These are phyloP conservation scores for Andrena cerasifolii DNA, from an alignment of 1,140 invertebrate species.

Conservation along the genomic window DNA sequence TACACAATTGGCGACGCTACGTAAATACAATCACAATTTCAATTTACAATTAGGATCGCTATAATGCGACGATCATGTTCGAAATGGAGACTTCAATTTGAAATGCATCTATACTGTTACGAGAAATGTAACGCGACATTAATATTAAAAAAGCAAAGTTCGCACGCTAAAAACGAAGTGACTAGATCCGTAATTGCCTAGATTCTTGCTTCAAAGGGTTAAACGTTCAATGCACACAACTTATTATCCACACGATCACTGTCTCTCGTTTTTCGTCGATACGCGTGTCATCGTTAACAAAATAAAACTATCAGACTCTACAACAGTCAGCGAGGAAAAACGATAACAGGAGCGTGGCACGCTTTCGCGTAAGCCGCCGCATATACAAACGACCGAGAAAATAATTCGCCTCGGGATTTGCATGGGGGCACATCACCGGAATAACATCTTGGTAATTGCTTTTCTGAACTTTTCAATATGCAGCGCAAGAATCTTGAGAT, in stretches of 20 bases:
- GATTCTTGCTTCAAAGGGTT: conserved; percentile 48
- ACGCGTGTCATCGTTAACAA: conserved; percentile 72
- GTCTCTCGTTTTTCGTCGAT: conserved; percentile 20
- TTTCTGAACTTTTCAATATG: background rate
- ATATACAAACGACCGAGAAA: conserved; percentile 49
- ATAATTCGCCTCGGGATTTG: conserved; percentile 29
- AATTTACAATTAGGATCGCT: conserved; percentile 30
- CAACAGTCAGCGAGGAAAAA: conserved; percentile 80
- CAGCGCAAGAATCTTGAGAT: too few species aligned
- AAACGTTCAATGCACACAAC: conserved; percentile 35
- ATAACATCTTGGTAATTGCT: background rate
- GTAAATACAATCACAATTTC: conserved; percentile 14
- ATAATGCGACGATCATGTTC: background rate
- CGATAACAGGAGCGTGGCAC: conserved; percentile 67
- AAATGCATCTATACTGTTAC: conserved; percentile 2
- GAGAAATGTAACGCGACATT: conserved; percentile 6
- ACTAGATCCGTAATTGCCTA: background rate
- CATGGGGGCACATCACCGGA: background rate
- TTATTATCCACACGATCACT: background rate
- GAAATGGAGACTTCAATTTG: background rate
- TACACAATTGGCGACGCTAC: too few species aligned
- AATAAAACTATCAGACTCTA: conserved; percentile 81
- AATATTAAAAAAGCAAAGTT: background rate
- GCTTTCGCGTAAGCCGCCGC: conserved; percentile 38
- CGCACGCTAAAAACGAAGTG: background rate